These are phyloP conservation scores for Notothenia coriiceps DNA, from an alignment of 2,113 vertebrate species.

Conservation along the genomic window DNA sequence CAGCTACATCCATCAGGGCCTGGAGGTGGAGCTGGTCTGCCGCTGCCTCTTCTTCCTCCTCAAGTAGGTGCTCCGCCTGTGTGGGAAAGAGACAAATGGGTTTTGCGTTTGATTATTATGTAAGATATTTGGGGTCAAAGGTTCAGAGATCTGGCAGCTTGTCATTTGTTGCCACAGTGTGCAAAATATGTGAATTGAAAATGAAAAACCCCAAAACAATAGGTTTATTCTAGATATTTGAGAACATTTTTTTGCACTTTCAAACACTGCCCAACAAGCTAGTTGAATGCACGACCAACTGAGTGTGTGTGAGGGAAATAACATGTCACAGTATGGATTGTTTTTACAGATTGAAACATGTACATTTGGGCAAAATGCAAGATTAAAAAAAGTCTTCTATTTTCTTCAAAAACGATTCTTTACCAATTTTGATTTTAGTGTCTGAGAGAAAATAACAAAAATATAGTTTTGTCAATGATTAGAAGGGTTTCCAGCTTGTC, in stretches of 20 bases:
- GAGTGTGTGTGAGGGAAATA: neutral
- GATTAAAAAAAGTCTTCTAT: neutral
- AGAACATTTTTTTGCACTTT: neutral
- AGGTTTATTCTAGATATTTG: too few relatives aligned
- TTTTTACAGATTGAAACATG: neutral
- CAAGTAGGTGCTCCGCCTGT: slow-evolving; percentile 78
- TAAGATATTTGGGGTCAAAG: neutral
- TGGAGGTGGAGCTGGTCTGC: slow-evolving; percentile 92
- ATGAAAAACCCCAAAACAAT: neutral
- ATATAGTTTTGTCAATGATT: neutral
- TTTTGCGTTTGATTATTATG: neutral
- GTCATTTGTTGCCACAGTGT: neutral
- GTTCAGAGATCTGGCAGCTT: neutral
- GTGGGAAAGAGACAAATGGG: neutral
- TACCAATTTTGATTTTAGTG: too few relatives aligned
- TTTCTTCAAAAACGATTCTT: too few relatives aligned
- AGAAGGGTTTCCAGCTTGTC: neutral
- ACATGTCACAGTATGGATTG: neutral
- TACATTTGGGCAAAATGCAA: neutral
- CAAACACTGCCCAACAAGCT: neutral
- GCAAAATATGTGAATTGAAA: neutral
- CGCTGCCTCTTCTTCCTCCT: slow-evolving; percentile 96
- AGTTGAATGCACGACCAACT: neutral
- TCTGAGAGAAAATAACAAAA: too few relatives aligned
- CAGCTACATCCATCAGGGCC: slow-evolving; percentile 87